Evolutionary conservation across 2,888 invertebrate genomes (phyloP).

Genomic region (Torymus texanus): DNA sequence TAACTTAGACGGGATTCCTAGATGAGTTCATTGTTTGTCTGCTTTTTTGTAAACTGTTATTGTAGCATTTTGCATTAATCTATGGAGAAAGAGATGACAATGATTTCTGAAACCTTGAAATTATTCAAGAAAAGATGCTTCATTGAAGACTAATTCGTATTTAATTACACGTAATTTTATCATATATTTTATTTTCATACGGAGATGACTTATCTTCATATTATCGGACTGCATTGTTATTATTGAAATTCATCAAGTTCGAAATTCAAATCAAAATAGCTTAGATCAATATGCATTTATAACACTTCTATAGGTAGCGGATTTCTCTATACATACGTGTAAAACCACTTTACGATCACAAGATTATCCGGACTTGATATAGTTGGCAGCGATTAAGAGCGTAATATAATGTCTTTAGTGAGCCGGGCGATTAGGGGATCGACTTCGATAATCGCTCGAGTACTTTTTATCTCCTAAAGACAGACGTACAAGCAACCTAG

Average conservation of each 20-base stretch:
- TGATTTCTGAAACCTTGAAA: no score
- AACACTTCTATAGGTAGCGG: constrained; percentile 14
- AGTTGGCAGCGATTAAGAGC: constrained; percentile 63
- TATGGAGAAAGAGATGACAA: no score
- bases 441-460: constrained; percentile 60
- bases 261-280: background rate
- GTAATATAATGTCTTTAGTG: constrained; percentile 65
- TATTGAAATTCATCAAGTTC: background rate
- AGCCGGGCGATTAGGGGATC: constrained; percentile 68
- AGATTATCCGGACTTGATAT: constrained; percentile 66
- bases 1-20: no score
- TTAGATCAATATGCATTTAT: constrained; percentile 10
- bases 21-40: no score
- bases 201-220: no score
- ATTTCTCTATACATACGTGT: constrained; percentile 48
- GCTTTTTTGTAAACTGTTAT: no score
- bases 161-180: no score
- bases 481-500: constrained; percentile 38
- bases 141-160: no score
- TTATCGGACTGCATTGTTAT: no score
- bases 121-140: no score
- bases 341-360: constrained; percentile 65
- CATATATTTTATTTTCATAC: no score
- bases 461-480: constrained; percentile 52
- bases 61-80: no score